Conservation (phyloP, 2,113 vertebrate species). For the Monarcha castaneiventris region DNA sequence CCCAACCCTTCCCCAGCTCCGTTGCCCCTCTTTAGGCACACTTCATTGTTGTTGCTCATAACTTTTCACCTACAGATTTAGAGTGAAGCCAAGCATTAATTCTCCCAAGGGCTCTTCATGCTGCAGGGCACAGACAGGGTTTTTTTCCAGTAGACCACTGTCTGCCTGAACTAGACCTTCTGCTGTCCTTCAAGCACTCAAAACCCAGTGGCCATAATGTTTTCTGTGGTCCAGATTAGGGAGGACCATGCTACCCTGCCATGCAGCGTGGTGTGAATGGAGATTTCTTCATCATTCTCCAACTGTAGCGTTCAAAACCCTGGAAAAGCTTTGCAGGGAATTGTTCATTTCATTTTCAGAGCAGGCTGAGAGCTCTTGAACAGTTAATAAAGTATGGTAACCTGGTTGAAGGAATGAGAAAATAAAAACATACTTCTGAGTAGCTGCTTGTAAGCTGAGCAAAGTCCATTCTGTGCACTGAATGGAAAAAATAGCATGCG, state of each 20-base stretch:
- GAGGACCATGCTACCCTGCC: neutral
- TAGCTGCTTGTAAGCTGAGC: neutral
- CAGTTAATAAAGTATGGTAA: neutral
- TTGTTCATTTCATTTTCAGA: neutral
- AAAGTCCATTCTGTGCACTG: neutral
- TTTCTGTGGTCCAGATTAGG: neutral
- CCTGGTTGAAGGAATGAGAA: neutral
- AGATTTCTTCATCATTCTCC: neutral
- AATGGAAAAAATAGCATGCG: neutral
- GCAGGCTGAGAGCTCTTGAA: neutral
- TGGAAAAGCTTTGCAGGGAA: neutral
- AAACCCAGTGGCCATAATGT: neutral
- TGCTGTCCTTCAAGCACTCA: neutral
- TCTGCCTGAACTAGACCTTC: neutral
- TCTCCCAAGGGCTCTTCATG: neutral
- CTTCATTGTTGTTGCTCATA: neutral
- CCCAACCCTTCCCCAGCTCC: neutral
- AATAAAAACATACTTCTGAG: neutral
- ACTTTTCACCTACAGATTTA: neutral
- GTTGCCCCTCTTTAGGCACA: neutral
- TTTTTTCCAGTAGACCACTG: neutral
- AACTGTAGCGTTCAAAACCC: neutral
- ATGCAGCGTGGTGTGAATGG: neutral
- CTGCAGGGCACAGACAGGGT: neutral
- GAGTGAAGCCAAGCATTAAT: neutral